Conservation (phyloP, 2,797 vertebrate genomes). For the Thunnus albacares region DNA sequence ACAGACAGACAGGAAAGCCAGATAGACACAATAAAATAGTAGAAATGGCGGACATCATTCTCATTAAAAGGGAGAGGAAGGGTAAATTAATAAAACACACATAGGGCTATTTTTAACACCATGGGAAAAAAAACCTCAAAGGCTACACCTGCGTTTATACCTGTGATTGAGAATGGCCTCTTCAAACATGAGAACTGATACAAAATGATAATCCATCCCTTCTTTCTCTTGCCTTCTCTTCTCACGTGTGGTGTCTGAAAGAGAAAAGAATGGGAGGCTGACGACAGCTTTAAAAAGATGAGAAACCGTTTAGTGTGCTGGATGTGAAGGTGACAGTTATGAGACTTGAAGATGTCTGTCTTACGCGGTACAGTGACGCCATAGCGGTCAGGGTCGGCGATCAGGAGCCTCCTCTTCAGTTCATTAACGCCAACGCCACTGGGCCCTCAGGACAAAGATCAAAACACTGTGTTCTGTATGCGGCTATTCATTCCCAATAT, state of each 20-base stretch:
- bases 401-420: slow-evolving; percentile 84
- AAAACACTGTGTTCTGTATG: slow-evolving; percentile 50
- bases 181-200: slow-evolving; percentile 92
- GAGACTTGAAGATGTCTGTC: slow-evolving; percentile 36
- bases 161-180: slow-evolving; percentile 93
- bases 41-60: slow-evolving; percentile 1
- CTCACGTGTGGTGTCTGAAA: slow-evolving; percentile 92
- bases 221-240: slow-evolving; percentile 91
- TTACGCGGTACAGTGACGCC: slow-evolving; percentile 81
- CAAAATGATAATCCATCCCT: slow-evolving; percentile 94
- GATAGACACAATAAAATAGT: neutral
- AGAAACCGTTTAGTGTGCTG: slow-evolving; percentile 10
- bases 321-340: slow-evolving; percentile 11
- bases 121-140: slow-evolving; percentile 28
- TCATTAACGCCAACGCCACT: slow-evolving; percentile 83
- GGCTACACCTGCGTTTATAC: slow-evolving; percentile 80
- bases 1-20: slow-evolving; percentile 14
- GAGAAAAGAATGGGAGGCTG: slow-evolving; percentile 9
- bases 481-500: slow-evolving; percentile 52
- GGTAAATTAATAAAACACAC: slow-evolving; percentile 12
- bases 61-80: neutral
- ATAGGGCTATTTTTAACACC: slow-evolving; percentile 4
- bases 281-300: slow-evolving; percentile 1
- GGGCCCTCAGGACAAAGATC: slow-evolving; percentile 76
- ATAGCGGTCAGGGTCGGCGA: slow-evolving; percentile 82